Evolutionary conservation across 2,888 invertebrate species (phyloP).

Genomic region (Watsonalla binaria): DNA sequence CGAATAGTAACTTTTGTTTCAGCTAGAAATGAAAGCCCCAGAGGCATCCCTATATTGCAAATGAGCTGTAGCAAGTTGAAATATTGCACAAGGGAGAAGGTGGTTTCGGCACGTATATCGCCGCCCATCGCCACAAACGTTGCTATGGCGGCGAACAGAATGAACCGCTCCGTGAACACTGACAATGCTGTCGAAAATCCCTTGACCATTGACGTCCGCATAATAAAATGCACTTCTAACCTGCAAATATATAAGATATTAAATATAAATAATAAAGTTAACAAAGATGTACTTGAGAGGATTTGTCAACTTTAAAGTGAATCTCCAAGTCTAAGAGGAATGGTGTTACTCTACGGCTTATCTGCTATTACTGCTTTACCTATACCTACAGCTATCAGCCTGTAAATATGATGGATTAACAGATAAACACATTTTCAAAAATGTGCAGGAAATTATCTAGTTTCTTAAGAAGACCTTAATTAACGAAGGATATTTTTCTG

Average conservation of each 20-base stretch:
- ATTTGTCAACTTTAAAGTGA: too few relatives aligned
- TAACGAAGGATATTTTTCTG: too few relatives aligned
- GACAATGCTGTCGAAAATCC: slow-evolving; percentile 82
- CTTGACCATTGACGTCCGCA: slow-evolving; percentile 81
- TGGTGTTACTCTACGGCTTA: too few relatives aligned
- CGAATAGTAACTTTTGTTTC: slow-evolving; percentile 82
- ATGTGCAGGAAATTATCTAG: too few relatives aligned
- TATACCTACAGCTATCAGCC: too few relatives aligned
- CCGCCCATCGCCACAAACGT: slow-evolving; percentile 85
- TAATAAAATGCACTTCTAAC: slow-evolving; percentile 83
- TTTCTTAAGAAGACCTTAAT: too few relatives aligned
- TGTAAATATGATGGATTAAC: too few relatives aligned
- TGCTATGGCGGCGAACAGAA: slow-evolving; percentile 88
- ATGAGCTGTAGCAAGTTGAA: slow-evolving; percentile 85
- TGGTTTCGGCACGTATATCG: slow-evolving; percentile 79
- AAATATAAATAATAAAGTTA: neutral
- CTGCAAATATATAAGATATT: slow-evolving; percentile 46
- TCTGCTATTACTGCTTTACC: too few relatives aligned
- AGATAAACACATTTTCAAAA: too few relatives aligned
- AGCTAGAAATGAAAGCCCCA: slow-evolving; percentile 79
- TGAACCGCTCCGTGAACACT: slow-evolving; percentile 91
- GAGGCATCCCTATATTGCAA: slow-evolving; percentile 82
- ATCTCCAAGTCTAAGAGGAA: too few relatives aligned
- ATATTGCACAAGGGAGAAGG: slow-evolving; percentile 88
- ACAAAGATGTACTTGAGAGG: neutral